Evolutionary conservation across 2,113 vertebrate genomes (phyloP).

Genomic region (Pyxicephalus adspersus): DNA sequence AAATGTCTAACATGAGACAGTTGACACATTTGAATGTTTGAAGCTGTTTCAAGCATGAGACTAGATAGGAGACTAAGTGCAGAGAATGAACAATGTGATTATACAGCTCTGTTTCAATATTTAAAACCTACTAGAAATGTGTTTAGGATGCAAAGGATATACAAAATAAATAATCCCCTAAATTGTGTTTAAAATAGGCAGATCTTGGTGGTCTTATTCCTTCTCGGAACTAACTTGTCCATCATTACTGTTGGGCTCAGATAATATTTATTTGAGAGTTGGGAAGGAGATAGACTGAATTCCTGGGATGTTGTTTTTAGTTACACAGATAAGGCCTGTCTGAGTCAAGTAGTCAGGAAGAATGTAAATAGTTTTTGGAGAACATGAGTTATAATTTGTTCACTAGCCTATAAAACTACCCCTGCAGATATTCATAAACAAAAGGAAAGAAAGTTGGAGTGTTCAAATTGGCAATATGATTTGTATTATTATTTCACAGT

Average conservation of each 20-base stretch:
- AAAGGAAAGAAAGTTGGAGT: too few relatives aligned
- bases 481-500: too few relatives aligned
- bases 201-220: conserved; percentile 38
- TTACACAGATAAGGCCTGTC: conserved; percentile 34
- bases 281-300: conserved; percentile 42
- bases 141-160: conserved; percentile 10
- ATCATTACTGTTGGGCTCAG: conserved; percentile 30
- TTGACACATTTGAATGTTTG: conserved; percentile 22
- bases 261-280: conserved; percentile 50
- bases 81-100: conserved; percentile 4
- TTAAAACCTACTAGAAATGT: conserved; percentile 35
- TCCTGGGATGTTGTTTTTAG: conserved; percentile 32
- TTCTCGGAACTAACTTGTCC: conserved; percentile 41
- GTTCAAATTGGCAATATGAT: too few relatives aligned
- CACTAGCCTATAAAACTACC: neutral
- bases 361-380: conserved; percentile 22
- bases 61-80: conserved; percentile 5
- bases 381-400: conserved; percentile 28
- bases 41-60: conserved; percentile 18
- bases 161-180: conserved; percentile 10
- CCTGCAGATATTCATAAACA: too few relatives aligned
- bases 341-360: conserved; percentile 20
- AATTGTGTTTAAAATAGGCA: conserved; percentile 20
- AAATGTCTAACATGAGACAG: conserved; percentile 7
- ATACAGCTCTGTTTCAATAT: conserved; percentile 32